These are phyloP conservation scores for Podarcis siculus DNA, from an alignment of 2,797 vertebrate genomes.

Conservation along the genomic window DNA sequence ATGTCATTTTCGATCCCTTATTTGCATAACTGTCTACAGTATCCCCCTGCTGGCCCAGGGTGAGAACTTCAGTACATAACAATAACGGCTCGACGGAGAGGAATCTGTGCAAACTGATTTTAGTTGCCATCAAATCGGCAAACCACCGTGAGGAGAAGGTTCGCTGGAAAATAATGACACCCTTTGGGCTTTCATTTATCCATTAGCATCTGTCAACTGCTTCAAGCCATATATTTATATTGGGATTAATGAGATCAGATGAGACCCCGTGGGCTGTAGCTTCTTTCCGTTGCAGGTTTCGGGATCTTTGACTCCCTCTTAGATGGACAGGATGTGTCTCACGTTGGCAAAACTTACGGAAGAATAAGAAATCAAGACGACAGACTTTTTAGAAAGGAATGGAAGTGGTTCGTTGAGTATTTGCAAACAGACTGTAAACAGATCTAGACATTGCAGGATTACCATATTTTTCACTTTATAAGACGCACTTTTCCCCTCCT, in stretches of 20 bases:
- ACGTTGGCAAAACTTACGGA: no score
- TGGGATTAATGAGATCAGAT: background rate
- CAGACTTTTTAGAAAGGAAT: no score
- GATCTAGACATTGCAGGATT: no score
- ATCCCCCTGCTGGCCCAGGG: no score
- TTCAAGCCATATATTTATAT: background rate
- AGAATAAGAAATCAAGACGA: no score
- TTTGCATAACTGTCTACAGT: no score
- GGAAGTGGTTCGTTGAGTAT: no score
- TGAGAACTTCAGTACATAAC: no score
- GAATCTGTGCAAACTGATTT: background rate
- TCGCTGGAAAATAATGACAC: background rate
- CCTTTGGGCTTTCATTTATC: slow-evolving; percentile 18
- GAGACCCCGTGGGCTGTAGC: background rate
- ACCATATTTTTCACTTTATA: no score
- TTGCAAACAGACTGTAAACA: no score
- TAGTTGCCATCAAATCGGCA: slow-evolving; percentile 3
- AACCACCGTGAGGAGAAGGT: background rate
- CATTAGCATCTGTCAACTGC: background rate
- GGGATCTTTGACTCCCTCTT: background rate
- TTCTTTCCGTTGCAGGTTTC: background rate
- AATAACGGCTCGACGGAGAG: background rate
- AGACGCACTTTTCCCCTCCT: no score
- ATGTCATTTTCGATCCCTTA: no score
- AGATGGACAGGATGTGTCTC: background rate